A percentile compares a stretch with the other conserved stretches of the same genome.
phyloP scores from a whole-genome alignment of 2,113 vertebrate genomes.

The Sceloporus undulatus region DNA sequence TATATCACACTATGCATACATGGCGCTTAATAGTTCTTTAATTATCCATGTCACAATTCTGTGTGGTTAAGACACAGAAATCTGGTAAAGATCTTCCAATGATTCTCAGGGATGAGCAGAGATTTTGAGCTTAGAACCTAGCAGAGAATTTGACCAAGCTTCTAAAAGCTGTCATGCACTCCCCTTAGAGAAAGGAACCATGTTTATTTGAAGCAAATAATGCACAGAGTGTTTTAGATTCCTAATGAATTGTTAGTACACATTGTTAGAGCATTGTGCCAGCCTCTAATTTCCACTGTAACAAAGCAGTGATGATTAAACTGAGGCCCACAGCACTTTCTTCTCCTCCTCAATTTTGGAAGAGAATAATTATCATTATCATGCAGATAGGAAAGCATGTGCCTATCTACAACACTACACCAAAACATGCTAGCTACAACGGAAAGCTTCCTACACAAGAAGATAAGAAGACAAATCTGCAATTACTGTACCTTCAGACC shows the following conservation, averaged over 20 bases:
- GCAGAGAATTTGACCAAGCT: background rate
- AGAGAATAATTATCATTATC: background rate
- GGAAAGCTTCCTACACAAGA: conserved; percentile 64
- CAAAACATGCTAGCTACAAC: conserved; percentile 50
- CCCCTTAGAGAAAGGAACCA: background rate
- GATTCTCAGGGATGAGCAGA: background rate
- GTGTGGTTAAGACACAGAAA: background rate
- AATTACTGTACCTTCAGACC: conserved; percentile 96
- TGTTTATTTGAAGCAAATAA: background rate
- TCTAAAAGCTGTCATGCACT: background rate
- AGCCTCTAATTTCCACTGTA: conserved; percentile 55
- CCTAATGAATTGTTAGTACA: conserved; percentile 26
- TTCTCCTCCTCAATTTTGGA: conserved; percentile 38
- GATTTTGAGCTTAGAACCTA: background rate
- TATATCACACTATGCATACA: background rate
- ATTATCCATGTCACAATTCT: background rate
- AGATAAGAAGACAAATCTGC: conserved; percentile 65
- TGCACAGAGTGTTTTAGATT: background rate
- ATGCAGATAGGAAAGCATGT: conserved; percentile 33
- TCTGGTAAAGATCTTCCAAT: background rate
- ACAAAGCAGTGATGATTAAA: conserved; percentile 32
- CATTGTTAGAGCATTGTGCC: background rate
- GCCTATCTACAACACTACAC: conserved; percentile 53
- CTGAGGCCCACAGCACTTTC: conserved; percentile 24
- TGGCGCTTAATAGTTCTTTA: background rate